Conservation (phyloP, 2,113 vertebrate species). For the Nothocercus nigrocapillus region DNA sequence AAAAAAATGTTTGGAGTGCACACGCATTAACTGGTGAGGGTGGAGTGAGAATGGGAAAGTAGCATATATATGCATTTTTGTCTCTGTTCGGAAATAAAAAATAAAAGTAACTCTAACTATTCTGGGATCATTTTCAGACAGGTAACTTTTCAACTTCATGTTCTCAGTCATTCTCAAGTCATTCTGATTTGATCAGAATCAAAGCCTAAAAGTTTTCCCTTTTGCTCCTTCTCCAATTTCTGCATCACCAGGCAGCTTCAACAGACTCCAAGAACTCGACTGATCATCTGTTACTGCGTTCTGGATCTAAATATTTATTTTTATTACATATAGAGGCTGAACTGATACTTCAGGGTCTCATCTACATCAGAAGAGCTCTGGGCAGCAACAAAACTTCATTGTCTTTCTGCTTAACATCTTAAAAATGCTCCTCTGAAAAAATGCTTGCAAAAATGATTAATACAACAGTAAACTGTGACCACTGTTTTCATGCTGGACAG, state of each 20-base stretch:
- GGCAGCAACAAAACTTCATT: not conserved
- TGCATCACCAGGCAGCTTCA: not conserved
- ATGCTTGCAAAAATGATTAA: not conserved
- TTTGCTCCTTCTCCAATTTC: not conserved
- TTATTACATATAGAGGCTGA: not conserved
- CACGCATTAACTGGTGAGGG: not conserved
- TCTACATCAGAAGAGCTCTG: not conserved
- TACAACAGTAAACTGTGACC: not conserved
- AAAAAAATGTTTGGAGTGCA: not conserved
- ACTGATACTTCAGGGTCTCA: not conserved
- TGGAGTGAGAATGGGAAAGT: not conserved
- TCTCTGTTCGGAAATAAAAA: not conserved
- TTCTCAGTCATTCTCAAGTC: not conserved
- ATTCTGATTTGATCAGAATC: not conserved
- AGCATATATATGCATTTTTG: not conserved
- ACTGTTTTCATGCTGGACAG: not conserved
- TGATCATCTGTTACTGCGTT: not conserved
- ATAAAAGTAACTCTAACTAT: not conserved
- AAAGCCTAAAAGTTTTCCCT: not conserved
- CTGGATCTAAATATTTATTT: not conserved
- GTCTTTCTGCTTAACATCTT: not conserved
- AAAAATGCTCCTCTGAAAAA: not conserved
- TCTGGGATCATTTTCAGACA: not conserved
- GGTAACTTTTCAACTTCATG: not conserved
- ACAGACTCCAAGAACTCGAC: not conserved